Conservation (phyloP, 2,888 invertebrate genomes). For the Nymphalis urticae region DNA sequence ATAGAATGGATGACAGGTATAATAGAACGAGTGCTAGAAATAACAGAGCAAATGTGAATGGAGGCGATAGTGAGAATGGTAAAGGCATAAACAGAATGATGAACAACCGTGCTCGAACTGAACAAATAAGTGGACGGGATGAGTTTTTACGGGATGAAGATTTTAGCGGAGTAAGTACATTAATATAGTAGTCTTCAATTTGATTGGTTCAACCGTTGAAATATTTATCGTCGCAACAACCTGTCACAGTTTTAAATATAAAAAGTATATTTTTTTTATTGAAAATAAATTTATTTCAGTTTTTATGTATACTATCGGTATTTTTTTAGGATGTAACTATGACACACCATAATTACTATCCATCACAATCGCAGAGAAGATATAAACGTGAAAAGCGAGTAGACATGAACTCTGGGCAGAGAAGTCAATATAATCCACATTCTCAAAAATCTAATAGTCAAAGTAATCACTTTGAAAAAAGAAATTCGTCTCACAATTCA, state of each 20-base stretch:
- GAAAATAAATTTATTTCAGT: too few relatives aligned
- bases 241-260: too few relatives aligned
- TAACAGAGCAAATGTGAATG: conserved; percentile 31
- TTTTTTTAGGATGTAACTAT: conserved; percentile 15
- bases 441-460: conserved; percentile 49
- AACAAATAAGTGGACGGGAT: conserved; percentile 46
- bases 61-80: conserved; percentile 39
- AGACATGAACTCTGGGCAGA: conserved; percentile 65
- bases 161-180: conserved; percentile 57
- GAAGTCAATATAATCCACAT: conserved; percentile 74
- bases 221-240: too few relatives aligned
- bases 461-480: conserved; percentile 50
- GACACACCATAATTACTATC: conserved; percentile 32
- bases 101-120: conserved; percentile 43
- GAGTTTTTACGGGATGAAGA: conserved; percentile 55
- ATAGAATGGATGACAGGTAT: conserved; percentile 40
- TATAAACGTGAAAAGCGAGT: conserved; percentile 61
- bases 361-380: conserved; percentile 44
- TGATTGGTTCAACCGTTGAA: too few relatives aligned
- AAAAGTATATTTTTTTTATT: too few relatives aligned
- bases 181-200: neutral
- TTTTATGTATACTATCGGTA: neutral
- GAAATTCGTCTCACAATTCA: conserved; percentile 54
- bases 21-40: conserved; percentile 37
- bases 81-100: conserved; percentile 38